phyloP scores from a whole-genome alignment of 1,140 invertebrate genomes.

The Radopholus similis region DNA sequence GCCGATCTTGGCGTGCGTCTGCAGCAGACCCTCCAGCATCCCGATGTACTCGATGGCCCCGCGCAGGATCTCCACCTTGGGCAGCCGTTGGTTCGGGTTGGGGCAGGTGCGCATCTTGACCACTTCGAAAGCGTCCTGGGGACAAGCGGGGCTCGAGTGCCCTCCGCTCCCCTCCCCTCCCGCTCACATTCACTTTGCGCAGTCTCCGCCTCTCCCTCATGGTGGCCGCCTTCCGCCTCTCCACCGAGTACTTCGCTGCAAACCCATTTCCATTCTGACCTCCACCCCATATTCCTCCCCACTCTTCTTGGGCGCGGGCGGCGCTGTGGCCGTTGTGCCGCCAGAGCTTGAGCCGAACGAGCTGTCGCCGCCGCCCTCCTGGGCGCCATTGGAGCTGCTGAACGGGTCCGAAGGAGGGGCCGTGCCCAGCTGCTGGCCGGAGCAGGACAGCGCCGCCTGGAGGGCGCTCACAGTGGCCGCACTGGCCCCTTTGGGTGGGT shows the following conservation, averaged over 20 bases:
- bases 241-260: slow-evolving; percentile 71
- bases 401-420: background rate
- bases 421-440: background rate
- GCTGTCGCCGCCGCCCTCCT: background rate
- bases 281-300: background rate
- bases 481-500: background rate
- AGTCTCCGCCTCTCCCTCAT: slow-evolving; percentile 83
- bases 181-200: slow-evolving; percentile 77
- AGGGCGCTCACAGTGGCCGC: background rate
- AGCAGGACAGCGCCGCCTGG: no score
- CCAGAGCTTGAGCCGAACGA: background rate
- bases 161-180: no score
- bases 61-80: slow-evolving; percentile 91
- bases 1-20: slow-evolving; percentile 49
- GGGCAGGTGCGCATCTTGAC: slow-evolving; percentile 84
- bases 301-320: slow-evolving; percentile 10
- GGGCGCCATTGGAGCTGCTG: background rate
- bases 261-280: slow-evolving; percentile 71
- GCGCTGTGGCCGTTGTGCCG: background rate
- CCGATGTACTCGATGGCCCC: slow-evolving; percentile 98
- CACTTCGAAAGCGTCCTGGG: slow-evolving; percentile 83
- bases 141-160: background rate
- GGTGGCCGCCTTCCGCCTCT: slow-evolving; percentile 90
- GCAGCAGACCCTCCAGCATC: slow-evolving; percentile 71
- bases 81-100: slow-evolving; percentile 87